Evolutionary conservation across 2,888 invertebrate genomes (phyloP).

Genomic region (Elaeidobius kamerunicus): DNA sequence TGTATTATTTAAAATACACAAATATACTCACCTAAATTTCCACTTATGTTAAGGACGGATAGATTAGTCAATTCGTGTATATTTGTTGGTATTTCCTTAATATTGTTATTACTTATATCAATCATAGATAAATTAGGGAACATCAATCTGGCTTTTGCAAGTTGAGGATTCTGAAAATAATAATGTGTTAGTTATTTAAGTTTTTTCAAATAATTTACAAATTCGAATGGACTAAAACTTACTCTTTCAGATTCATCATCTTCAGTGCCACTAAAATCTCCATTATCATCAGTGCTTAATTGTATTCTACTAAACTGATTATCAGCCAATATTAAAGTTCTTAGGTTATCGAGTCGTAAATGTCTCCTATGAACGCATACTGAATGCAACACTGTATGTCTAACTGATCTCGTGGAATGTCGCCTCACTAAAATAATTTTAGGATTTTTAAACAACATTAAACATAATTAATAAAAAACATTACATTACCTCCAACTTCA

Average conservation of each 20-base stretch:
- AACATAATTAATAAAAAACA: not conserved
- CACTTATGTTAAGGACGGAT: conserved; percentile 91
- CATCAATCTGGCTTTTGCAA: conserved; percentile 67
- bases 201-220: not conserved
- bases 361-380: conserved; percentile 86
- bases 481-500: conserved; percentile 43
- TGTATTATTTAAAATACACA: too few relatives aligned
- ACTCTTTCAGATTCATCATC: conserved; percentile 65
- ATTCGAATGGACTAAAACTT: conserved; percentile 16
- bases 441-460: conserved; percentile 1
- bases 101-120: conserved; percentile 86
- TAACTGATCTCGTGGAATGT: conserved; percentile 60
- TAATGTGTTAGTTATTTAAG: too few relatives aligned
- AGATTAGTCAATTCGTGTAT: conserved; percentile 83
- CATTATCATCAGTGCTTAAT: conserved; percentile 77
- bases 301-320: conserved; percentile 81
- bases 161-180: conserved; percentile 48
- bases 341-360: conserved; percentile 72
- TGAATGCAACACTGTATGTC: conserved; percentile 72
- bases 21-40: conserved; percentile 66
- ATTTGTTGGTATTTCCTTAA: conserved; percentile 75
- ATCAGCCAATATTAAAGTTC: conserved; percentile 81
- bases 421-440: conserved; percentile 45
- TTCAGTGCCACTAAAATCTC: conserved; percentile 57
- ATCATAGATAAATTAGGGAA: conserved; percentile 94